Base-by-base conservation (phyloP, 2,888 invertebrate species). In the Tanypteryx hageni region DNA sequence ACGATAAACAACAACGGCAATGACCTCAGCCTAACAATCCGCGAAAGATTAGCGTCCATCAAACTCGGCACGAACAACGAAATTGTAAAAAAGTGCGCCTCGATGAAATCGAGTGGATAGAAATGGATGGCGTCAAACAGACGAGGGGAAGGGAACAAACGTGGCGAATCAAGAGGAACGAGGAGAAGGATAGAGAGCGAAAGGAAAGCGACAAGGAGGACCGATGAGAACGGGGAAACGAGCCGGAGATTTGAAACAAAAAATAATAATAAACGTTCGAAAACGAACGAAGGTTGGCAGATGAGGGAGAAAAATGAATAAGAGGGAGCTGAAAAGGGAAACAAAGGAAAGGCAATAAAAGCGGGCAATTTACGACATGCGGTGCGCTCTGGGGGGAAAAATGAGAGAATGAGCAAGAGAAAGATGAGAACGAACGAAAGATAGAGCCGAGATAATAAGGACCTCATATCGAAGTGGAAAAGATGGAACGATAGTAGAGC, bases 271-370 rank as follows among this genome's bases (percentile, higher is more conserved):
- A 76, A 76, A 76, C 76, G 76, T 76, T 76, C 76, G 76, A 76
- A 76, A 76, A 22, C 76, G 27, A 76, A 76, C 76, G 76, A 27
- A 76, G 76, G 76, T 22, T 27, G 76, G 76, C 76, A 76, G 76
- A 76, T 76, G 76, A 76, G 76, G 22, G 18, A 22, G 76, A 76
- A 76, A 76, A 76, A 76, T 76, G 76, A 76, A 76, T 76, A 76
- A 76, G 76, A 76, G 76, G 22, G 76, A 76, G 76, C 76, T 13
- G 76, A 22, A 76, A 76, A 76, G 13, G 76, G 27, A 76, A 76
- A 76, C 76, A 76, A 76, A 76, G 76, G 76, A 76, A 76, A 76
- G 22, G 76, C 22, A 76, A 76, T 76, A 76, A 76, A 76, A 76
- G 76, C 76, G 76, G 27, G 76, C 27, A 76, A 76, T 76, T 76